These are phyloP conservation scores for Eupithecia tripunctaria DNA, from an alignment of 2,888 invertebrate species.

Conservation along the genomic window DNA sequence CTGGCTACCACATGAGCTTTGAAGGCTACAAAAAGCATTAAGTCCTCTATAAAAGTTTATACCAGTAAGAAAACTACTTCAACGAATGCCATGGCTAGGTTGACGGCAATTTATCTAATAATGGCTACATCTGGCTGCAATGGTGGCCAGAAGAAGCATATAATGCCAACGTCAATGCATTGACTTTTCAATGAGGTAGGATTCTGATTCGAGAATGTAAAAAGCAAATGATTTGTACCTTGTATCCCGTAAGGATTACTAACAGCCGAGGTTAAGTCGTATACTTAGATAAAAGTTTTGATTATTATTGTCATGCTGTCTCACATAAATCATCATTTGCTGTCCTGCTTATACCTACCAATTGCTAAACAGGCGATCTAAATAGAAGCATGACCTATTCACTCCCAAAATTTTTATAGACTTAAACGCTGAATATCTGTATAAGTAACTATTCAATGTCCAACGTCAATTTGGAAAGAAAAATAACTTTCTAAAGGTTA, in stretches of 20 bases:
- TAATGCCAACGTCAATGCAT: background rate
- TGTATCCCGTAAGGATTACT: background rate
- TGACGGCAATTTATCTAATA: background rate
- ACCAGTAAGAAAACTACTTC: slow-evolving; percentile 2
- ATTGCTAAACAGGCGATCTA: too few species aligned
- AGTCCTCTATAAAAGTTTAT: background rate
- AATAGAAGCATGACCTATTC: too few species aligned
- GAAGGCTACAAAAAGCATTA: slow-evolving; percentile 3
- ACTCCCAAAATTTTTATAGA: too few species aligned
- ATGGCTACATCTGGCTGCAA: background rate
- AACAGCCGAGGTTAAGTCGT: background rate
- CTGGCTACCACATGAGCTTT: slow-evolving; percentile 12
- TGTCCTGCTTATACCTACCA: too few species aligned
- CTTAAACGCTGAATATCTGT: background rate
- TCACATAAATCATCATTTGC: background rate
- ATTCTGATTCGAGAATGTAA: background rate
- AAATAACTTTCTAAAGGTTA: background rate
- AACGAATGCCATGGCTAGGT: background rate
- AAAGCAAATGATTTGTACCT: background rate
- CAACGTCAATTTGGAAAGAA: background rate
- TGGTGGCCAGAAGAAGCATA: background rate
- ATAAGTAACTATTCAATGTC: background rate
- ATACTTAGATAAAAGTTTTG: background rate
- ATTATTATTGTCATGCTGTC: background rate
- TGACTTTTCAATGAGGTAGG: background rate